phyloP scores from a whole-genome alignment of 2,888 invertebrate genomes.

The Sphecodes monilicornis region DNA sequence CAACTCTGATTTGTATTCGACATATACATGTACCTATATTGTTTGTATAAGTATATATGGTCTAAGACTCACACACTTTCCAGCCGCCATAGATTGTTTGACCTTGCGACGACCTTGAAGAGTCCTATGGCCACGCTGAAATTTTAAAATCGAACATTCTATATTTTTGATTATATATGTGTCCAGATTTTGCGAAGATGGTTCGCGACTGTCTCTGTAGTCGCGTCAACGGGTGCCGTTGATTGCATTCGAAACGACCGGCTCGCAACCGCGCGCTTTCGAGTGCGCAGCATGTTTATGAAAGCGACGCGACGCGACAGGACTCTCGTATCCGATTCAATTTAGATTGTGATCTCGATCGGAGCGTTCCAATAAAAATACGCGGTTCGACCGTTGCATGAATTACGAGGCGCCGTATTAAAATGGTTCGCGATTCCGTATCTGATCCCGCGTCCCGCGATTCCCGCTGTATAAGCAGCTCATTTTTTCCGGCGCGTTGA shows the following conservation, averaged over 20 bases:
- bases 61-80: no score
- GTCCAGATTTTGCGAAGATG: not conserved
- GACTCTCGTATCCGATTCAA: conserved; percentile 62
- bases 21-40: no score
- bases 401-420: conserved; percentile 71
- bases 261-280: not conserved
- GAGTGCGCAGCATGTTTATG: conserved; percentile 51
- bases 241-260: not conserved
- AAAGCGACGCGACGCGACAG: conserved; percentile 49
- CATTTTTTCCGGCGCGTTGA: conserved; percentile 48
- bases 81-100: no score
- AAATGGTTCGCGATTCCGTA: conserved; percentile 70
- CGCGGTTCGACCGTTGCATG: conserved; percentile 56
- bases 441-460: conserved; percentile 61
- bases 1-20: no score
- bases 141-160: not conserved
- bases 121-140: not conserved
- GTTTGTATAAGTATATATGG: no score
- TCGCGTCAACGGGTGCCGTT: not conserved
- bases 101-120: not conserved
- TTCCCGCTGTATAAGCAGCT: conserved; percentile 53
- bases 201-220: not conserved
- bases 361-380: conserved; percentile 72
- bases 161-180: not conserved
- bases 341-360: conserved; percentile 82